Conservation (phyloP, 2,888 invertebrate genomes). For the Empis stercorea region DNA sequence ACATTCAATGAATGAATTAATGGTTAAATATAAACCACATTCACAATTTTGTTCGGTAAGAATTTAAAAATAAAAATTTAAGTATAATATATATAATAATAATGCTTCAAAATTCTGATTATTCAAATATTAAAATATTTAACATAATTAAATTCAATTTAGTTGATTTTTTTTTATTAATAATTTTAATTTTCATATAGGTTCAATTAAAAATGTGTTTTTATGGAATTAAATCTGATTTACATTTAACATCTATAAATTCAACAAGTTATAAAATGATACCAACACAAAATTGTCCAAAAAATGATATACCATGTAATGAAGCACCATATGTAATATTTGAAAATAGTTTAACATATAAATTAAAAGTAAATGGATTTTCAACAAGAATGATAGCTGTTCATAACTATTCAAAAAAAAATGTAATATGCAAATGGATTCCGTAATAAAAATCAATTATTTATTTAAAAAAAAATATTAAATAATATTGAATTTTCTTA, state of each 20-base stretch:
- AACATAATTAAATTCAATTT: background rate
- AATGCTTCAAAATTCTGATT: too few species aligned
- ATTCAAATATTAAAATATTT: background rate
- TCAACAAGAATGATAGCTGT: constrained; percentile 7
- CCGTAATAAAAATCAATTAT: background rate
- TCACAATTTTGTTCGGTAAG: background rate
- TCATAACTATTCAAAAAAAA: constrained; percentile 3
- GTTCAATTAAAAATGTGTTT: background rate
- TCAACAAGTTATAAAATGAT: too few species aligned
- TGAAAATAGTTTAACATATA: constrained; percentile 5
- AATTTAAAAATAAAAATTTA: too few species aligned
- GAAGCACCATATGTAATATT: constrained; percentile 7
- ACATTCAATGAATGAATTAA: background rate
- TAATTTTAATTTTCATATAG: too few species aligned
- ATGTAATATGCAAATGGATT: constrained; percentile 6
- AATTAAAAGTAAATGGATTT: background rate
- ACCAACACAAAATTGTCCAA: constrained; percentile 1
- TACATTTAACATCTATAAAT: too few species aligned
- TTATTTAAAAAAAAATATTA: background rate
- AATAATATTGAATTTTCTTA: background rate
- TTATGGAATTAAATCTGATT: background rate
- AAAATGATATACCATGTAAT: constrained; percentile 3
- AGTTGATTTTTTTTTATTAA: too few species aligned
- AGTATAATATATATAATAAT: too few species aligned
- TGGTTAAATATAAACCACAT: background rate